A percentile compares a stretch with the other conserved stretches of the same genome.
Conservation (phyloP, 2,888 invertebrate genomes). For the Trachelus tabidus region DNA sequence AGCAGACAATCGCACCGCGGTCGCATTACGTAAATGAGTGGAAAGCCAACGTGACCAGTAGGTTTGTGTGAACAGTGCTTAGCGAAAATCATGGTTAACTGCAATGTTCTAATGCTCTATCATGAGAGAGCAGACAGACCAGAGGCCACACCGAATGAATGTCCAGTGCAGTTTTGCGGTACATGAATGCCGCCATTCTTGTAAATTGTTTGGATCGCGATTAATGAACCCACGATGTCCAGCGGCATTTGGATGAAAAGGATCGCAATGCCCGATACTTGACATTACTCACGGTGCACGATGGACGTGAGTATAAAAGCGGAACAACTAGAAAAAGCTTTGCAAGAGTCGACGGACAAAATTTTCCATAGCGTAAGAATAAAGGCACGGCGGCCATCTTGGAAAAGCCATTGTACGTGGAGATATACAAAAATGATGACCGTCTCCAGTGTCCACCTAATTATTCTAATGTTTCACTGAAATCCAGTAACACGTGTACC, state of each 20-base stretch:
- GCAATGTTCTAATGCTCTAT: constrained; percentile 34
- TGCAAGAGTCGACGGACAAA: not conserved
- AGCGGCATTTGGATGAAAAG: not conserved
- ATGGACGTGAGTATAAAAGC: not conserved
- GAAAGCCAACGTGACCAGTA: not conserved
- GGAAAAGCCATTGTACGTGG: not conserved
- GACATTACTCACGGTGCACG: not conserved
- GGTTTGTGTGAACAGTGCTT: not conserved
- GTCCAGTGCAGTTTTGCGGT: not conserved
- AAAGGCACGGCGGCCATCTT: not conserved
- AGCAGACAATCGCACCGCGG: not conserved
- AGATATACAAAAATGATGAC: not conserved
- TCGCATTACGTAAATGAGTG: not conserved
- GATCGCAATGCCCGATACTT: not conserved
- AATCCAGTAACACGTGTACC: not conserved
- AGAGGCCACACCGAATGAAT: not conserved
- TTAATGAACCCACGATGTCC: not conserved
- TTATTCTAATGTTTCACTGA: not conserved
- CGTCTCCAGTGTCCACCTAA: not conserved
- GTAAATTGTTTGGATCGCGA: not conserved
- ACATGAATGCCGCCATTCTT: not conserved
- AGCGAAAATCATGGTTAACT: not conserved
- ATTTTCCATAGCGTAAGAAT: not conserved
- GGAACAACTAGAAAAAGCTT: not conserved
- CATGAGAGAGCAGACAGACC: constrained; percentile 12